Evolutionary conservation across 2,113 vertebrate species (phyloP), one percentile per base, ranked within the genome.

Genomic region (Triplophysa dalaica): DNA sequence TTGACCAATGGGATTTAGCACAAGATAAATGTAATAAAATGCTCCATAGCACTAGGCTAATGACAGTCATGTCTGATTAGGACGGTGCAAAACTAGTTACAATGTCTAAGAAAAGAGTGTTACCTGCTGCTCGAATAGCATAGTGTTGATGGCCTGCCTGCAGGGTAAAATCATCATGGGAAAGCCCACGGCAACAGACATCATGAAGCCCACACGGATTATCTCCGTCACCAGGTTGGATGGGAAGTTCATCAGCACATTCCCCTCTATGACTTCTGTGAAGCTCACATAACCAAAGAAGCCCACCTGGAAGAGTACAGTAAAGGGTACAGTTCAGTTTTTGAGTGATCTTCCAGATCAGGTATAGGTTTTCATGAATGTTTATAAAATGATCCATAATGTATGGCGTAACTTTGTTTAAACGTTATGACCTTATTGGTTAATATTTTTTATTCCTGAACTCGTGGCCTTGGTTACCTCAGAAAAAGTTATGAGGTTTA

Each of bases 81-180:
- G 38, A 67, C 4, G 2, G 1, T 19, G 33, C n/a, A n/a, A n/a
- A 56, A n/a, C 19, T n/a, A 56, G 7, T 8, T n/a, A 56, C 6
- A 21, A n/a, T 56, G 9, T 58, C 19, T 21, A 41, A 67, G n/a
- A 17, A 2, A n/a, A 22, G n/a, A 12, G 7, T 11, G 89, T 89
- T 79, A 98, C 98, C 95, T 99, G 98, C 91, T 98, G 97, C 89
- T 99, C 98, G 58, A 98, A 99, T 14, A 99, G 93, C 88, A 99
- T 94, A 4, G 98, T 99, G 93, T 95, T 99, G 81, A 99, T 88
- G 2, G 98, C 98, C 93, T 99, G 98, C 17, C 98, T 91, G 88
- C 98, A 99, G 0, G 98, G 97, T 67, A 98, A 89, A 82, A 99
- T 99, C 98, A 99, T 99, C 97, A 99, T 97, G 0, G 98, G 97